Evolutionary conservation across 2,888 invertebrate genomes (phyloP).

Genomic region (Abscondita cerata): DNA sequence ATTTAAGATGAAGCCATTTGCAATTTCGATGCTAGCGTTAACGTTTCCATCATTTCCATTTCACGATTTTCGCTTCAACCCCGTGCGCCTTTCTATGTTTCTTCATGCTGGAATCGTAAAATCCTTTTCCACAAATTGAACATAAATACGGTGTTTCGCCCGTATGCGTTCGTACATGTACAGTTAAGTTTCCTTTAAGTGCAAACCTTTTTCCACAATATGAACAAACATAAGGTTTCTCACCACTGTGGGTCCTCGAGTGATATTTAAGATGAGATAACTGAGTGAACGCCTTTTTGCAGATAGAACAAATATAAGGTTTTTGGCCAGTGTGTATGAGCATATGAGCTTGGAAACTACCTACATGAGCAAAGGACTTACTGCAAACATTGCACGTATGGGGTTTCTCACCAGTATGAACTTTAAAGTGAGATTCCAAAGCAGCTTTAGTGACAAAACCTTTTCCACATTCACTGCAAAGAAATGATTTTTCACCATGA

Average conservation of each 20-base stretch:
- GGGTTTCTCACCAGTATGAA: slow-evolving; percentile 47
- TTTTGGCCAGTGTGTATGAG: slow-evolving; percentile 55
- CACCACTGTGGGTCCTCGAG: slow-evolving; percentile 48
- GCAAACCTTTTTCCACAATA: slow-evolving; percentile 50
- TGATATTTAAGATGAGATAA: slow-evolving; percentile 49
- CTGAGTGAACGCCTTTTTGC: slow-evolving; percentile 52
- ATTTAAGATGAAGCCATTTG: too few relatives aligned
- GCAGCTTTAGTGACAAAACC: slow-evolving; percentile 44
- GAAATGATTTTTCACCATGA: slow-evolving; percentile 41
- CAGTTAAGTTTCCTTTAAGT: slow-evolving; percentile 42
- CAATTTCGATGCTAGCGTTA: background rate
- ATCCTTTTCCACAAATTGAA: slow-evolving; percentile 35
- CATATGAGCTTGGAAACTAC: slow-evolving; percentile 45
- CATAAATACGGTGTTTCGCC: slow-evolving; percentile 37
- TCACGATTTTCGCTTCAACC: background rate
- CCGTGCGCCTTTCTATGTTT: slow-evolving; percentile 29
- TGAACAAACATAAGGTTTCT: slow-evolving; percentile 44
- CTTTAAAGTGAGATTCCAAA: slow-evolving; percentile 44
- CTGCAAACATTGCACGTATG: slow-evolving; percentile 47
- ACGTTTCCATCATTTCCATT: background rate
- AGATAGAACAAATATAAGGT: slow-evolving; percentile 56
- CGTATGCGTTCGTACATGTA: slow-evolving; percentile 29
- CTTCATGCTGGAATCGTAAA: slow-evolving; percentile 40
- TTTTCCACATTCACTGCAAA: slow-evolving; percentile 45
- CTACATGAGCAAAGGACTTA: slow-evolving; percentile 47